Conservation (phyloP, 30 jellyfish, hydroid and myxozoan genomes). For the Aurelia sp. region DNA sequence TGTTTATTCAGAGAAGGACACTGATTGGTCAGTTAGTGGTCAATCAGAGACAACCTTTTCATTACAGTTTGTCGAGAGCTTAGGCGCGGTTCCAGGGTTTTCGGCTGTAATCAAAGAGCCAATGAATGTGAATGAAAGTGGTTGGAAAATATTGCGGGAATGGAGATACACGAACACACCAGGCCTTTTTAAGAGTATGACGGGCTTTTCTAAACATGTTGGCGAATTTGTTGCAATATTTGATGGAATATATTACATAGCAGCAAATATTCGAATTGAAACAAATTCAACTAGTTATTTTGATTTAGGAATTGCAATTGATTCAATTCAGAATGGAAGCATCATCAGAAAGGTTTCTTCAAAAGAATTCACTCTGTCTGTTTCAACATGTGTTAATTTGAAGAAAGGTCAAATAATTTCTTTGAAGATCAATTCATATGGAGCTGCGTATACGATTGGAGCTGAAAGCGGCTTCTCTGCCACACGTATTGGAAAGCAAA, state of each 20-base stretch:
- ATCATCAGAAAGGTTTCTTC: constrained; percentile 25
- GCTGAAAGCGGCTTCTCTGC: constrained; percentile 83
- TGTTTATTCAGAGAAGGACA: constrained; percentile 76
- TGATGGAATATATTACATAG: constrained; percentile 63
- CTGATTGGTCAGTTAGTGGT: constrained; percentile 82
- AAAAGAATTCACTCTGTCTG: constrained; percentile 57
- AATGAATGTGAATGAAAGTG: neutral
- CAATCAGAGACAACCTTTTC: constrained; percentile 74
- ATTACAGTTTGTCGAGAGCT: constrained; percentile 55
- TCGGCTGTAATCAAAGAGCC: constrained; percentile 58
- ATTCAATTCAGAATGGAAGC: constrained; percentile 65
- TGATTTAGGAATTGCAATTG: constrained; percentile 65
- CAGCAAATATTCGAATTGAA: constrained; percentile 65
- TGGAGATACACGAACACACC: constrained; percentile 67
- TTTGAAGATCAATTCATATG: constrained; percentile 46
- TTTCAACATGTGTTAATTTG: constrained; percentile 45
- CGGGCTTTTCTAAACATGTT: constrained; percentile 82
- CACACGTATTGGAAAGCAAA: constrained; percentile 32
- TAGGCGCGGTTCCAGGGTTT: constrained; percentile 75
- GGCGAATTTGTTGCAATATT: constrained; percentile 84
- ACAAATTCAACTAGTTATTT: constrained; percentile 40
- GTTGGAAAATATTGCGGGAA: constrained; percentile 47
- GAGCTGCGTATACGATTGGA: constrained; percentile 42
- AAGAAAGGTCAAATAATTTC: constrained; percentile 65
- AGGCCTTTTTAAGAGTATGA: constrained; percentile 75